Base-by-base conservation (phyloP, 2,888 invertebrate genomes). In the Matsumyia berberina region DNA sequence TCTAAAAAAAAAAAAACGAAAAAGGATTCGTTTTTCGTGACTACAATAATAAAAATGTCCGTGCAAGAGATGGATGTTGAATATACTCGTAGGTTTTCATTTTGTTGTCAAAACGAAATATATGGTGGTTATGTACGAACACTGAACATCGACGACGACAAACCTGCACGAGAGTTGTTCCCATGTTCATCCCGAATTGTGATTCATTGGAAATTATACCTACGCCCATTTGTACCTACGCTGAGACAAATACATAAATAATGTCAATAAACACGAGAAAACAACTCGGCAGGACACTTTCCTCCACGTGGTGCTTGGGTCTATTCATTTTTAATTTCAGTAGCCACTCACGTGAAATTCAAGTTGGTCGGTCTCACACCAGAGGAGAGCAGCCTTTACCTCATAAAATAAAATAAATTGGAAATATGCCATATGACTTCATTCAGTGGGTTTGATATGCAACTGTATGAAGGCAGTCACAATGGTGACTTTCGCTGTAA, bases 31-130 rank as follows among this genome's bases (percentile, higher is more conserved):
- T 70, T 70, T 17, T 78, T 70, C 78, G 78, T 78, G 78, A 78
- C 78, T 62, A 29, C 33, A 70, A 78, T 78, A 70, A 62, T 78
- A 57, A 78, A 70, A 78, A 55, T 37, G 19, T 57, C 67, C 39
- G 39, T 53, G 7, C 17, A 33, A 19, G 5, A 15, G 31, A 53
- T 24, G 24, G 19, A 37, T 49, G 64, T 64, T 24, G 24, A 49
- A 12, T 29, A 60, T 1, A 44, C 11, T 33, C 24, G 53, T 8
- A 5, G 53, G 31, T 53, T 24, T 24, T 3, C 2, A 24, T 24
- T 24, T 24, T 4, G 24, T 4, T 24, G n/a, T 24, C 24, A 24
- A 24, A 24, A 24, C 24, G 4, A n/a, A n/a, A n/a, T n/a, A n/a
- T n/a, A n/a, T n/a, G n/a, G n/a, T n/a, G n/a, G n/a, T n/a, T n/a